These are phyloP conservation scores for Hippasteria phrygiana DNA, from an alignment of 53 echinoderm and acorn worm genomes.

Conservation along the genomic window DNA sequence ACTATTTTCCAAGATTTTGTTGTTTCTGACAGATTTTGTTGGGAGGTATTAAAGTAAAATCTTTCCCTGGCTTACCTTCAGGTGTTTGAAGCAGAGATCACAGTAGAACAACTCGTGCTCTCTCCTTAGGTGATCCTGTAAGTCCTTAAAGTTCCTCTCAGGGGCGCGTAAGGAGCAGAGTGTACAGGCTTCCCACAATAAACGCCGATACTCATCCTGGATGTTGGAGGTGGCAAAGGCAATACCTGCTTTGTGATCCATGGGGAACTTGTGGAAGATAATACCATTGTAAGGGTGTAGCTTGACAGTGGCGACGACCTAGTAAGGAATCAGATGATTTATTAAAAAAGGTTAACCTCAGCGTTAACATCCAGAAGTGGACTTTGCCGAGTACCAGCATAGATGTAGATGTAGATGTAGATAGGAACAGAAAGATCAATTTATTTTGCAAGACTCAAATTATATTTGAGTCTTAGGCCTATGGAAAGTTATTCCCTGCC, in stretches of 20 bases:
- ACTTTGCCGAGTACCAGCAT: too few relatives aligned
- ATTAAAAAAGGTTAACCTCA: background rate
- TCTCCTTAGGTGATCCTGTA: constrained; percentile 93
- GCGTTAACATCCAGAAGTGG: too few relatives aligned
- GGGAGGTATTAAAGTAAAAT: too few relatives aligned
- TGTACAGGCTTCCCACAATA: constrained; percentile 71
- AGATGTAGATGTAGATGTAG: too few relatives aligned
- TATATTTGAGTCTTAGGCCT: too few relatives aligned
- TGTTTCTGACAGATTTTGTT: background rate
- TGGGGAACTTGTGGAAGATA: constrained; percentile 88
- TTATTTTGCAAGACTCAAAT: too few relatives aligned
- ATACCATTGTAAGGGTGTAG: constrained; percentile 86
- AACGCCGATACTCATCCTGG: constrained; percentile 70
- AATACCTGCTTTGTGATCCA: constrained; percentile 80
- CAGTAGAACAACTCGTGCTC: constrained; percentile 92
- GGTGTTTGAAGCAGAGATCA: constrained; percentile 84
- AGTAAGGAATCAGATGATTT: background rate
- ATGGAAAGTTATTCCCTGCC: too few relatives aligned
- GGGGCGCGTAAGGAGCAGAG: constrained; percentile 58
- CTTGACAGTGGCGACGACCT: constrained; percentile 87
- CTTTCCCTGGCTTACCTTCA: constrained; percentile 83
- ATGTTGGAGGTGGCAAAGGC: constrained; percentile 76
- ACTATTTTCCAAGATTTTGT: background rate
- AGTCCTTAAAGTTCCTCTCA: constrained; percentile 69
- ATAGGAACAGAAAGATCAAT: too few relatives aligned